A percentile compares a stretch with the other conserved stretches of the same genome.
phyloP scores from a whole-genome alignment of 2,888 invertebrate species.

The Orthosia gracilis region DNA sequence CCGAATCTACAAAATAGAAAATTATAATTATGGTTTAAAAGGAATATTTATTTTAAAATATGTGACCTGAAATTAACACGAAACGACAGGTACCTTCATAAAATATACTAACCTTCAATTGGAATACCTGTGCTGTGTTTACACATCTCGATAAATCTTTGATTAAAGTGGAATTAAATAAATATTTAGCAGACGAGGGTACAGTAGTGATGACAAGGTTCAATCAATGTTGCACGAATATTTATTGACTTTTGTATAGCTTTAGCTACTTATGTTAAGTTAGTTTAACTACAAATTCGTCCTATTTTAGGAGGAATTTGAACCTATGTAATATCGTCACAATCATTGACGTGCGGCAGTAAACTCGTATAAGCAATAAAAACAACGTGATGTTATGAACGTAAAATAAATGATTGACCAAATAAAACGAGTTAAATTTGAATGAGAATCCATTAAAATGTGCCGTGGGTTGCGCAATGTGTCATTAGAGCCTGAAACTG shows the following conservation, averaged over 20 bases:
- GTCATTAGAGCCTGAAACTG: slow-evolving; percentile 61
- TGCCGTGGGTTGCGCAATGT: slow-evolving; percentile 53
- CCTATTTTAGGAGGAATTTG: not conserved
- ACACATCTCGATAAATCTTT: slow-evolving; percentile 12
- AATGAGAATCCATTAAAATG: slow-evolving; percentile 28
- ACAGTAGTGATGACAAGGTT: slow-evolving; percentile 10
- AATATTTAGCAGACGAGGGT: slow-evolving; percentile 34
- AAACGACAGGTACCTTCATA: slow-evolving; percentile 7
- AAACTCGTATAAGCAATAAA: slow-evolving; percentile 15
- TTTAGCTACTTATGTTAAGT: not conserved
- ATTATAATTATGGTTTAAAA: not conserved
- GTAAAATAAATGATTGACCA: slow-evolving; percentile 4
- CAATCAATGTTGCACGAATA: slow-evolving; percentile 12
- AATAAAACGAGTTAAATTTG: slow-evolving; percentile 30
- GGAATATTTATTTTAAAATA: not conserved
- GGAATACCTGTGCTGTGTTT: slow-evolving; percentile 27
- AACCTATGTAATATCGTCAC: slow-evolving; percentile 16
- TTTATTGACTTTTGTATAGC: not conserved
- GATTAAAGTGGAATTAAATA: slow-evolving; percentile 36
- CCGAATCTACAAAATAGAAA: not conserved
- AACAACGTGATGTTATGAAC: slow-evolving; percentile 10
- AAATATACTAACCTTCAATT: slow-evolving; percentile 24
- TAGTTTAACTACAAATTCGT: not conserved
- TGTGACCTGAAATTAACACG: no score
- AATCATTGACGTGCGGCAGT: slow-evolving; percentile 16